Base-by-base conservation (phyloP, 1,140 invertebrate genomes). In the Zelostemma sp. region DNA sequence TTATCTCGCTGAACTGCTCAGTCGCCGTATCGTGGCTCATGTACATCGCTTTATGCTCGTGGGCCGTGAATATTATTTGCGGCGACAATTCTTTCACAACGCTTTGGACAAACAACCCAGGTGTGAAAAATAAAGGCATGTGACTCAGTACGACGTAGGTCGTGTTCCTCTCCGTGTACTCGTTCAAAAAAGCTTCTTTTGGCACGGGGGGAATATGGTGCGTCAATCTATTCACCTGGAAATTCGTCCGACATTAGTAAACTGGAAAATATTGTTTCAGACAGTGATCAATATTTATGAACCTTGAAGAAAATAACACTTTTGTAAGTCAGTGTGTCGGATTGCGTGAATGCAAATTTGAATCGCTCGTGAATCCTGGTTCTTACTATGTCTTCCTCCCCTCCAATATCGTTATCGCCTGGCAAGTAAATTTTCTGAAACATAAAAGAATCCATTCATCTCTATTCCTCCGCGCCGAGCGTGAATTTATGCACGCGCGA, bases 381-480 rank as follows among this genome's bases (percentile, higher is more conserved):
- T 35, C 90, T 92, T 33, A 96, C 89, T 58, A 87, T 85, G 81
- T 96, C 93, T 75, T 89, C 90, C 84, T 98, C 96, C 17, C 96
- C 96, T 16, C 96, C 96, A 71, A 98, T 95, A 79, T 98, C 96
- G 86, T 98, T 98, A 80, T 98, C 96, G 14, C 96, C 96, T 31
- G 95, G 94, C 60, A 97, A 82, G 86, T 92, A 96, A 55, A 97
- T 88, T 83, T 90, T 90, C 94, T 94, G 78, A 41, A 88, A 55
- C 35, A 62, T 47, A 76, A 55, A 35, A 40, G 31, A 25, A 25
- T 8, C 21, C 21, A 25, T 25, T 25, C 21, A n/a, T n/a, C n/a
- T n/a, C n/a, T n/a, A n/a, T n/a, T n/a, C n/a, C n/a, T n/a, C n/a
- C n/a, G n/a, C n/a, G n/a, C n/a, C n/a, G n/a, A n/a, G n/a, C n/a